phyloP scores from a whole-genome alignment of 2,888 invertebrate genomes.

The Cephus spinipes region DNA sequence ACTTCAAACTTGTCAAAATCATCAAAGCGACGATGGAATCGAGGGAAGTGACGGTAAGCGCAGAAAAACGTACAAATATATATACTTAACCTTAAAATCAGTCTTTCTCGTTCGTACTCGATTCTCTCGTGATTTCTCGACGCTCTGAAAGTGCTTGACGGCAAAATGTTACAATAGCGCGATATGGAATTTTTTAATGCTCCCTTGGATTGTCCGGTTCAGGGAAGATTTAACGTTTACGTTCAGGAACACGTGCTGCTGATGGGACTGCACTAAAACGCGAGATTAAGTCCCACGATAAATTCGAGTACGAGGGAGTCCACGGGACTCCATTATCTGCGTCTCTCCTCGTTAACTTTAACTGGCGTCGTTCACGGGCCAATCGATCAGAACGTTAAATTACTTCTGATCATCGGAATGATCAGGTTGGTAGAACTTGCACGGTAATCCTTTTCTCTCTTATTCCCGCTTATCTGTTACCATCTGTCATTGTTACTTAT shows the following conservation, averaged over 20 bases:
- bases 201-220: not conserved
- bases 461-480: not conserved
- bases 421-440: not conserved
- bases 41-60: not conserved
- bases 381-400: not conserved
- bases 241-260: conserved; percentile 8
- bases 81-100: not conserved
- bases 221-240: not conserved
- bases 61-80: not conserved
- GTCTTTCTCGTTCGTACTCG: not conserved
- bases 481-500: not conserved
- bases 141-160: not conserved
- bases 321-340: not conserved
- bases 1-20: not conserved
- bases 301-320: conserved; percentile 10
- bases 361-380: not conserved
- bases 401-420: not conserved
- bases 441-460: not conserved
- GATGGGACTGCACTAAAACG: conserved; percentile 26
- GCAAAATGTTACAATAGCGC: not conserved
- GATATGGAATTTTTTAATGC: not conserved
- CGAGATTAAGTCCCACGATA: conserved; percentile 26
- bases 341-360: not conserved
- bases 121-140: not conserved
- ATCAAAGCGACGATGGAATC: not conserved